Conservation (phyloP, 2,797 vertebrate species). For the Tangara arthus region DNA sequence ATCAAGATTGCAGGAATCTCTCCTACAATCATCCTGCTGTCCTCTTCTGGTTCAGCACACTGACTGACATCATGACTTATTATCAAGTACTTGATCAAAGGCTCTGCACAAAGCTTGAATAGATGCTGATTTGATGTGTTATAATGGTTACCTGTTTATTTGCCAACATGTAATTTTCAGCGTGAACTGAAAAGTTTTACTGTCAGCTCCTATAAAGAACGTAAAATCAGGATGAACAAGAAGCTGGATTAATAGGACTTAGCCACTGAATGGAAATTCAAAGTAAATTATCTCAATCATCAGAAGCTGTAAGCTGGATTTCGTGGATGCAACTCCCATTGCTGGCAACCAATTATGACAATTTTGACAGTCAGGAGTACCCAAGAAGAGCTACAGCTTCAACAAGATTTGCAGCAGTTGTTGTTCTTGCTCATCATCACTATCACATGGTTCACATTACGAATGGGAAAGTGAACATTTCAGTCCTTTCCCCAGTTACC, state of each 20-base stretch:
- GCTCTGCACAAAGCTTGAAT: neutral
- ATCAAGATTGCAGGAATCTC: neutral
- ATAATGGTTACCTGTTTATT: slow-evolving; percentile 10
- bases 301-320: neutral
- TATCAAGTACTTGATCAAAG: neutral
- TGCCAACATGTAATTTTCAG: neutral
- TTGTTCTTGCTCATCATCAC: neutral
- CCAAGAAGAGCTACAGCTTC: neutral
- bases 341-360: neutral
- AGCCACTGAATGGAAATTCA: neutral
- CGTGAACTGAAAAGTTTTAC: neutral
- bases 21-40: neutral
- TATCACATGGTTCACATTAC: neutral
- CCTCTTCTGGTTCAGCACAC: neutral
- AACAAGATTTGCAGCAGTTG: neutral
- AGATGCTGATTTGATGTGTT: neutral
- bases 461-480: neutral
- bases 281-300: neutral
- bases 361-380: neutral
- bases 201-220: neutral
- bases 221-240: neutral
- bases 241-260: neutral
- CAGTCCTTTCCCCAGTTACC: neutral
- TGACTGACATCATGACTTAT: neutral
- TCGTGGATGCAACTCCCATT: neutral